Conservation (phyloP, 2,797 vertebrate species). For the Eremophila alpestris region DNA sequence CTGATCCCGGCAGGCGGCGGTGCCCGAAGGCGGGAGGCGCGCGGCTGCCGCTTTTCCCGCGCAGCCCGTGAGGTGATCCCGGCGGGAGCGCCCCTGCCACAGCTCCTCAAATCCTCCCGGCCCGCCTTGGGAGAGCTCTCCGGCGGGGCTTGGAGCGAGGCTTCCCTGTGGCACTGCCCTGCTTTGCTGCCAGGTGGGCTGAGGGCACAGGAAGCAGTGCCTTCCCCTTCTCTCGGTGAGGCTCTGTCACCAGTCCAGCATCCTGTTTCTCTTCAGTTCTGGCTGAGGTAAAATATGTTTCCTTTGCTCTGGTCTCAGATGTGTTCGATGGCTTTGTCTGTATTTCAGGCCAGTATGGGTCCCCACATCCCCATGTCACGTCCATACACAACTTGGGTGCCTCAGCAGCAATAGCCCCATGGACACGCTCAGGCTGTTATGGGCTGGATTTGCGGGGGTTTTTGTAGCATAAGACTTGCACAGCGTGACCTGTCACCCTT, state of each 20-base stretch:
- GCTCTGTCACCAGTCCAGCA: fast-evolving
- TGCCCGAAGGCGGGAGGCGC: background rate
- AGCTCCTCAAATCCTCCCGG: fast-evolving
- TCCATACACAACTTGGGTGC: fast-evolving
- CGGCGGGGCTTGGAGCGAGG: background rate
- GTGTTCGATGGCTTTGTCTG: background rate
- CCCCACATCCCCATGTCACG: fast-evolving
- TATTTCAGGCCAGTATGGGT: too few relatives aligned
- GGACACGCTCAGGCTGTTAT: fast-evolving
- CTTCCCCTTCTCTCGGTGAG: too few relatives aligned
- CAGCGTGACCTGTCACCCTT: fast-evolving
- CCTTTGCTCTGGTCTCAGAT: background rate
- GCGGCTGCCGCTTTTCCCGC: background rate
- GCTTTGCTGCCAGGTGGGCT: too few relatives aligned
- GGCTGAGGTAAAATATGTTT: background rate
- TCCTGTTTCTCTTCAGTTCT: background rate
- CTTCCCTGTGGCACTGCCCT: fast-evolving
- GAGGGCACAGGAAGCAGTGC: background rate
- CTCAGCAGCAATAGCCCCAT: fast-evolving
- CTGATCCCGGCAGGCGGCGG: background rate
- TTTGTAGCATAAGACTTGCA: background rate
- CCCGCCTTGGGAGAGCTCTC: background rate
- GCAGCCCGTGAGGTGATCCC: background rate
- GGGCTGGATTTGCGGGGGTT: fast-evolving
- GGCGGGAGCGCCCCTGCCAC: fast-evolving